Conservation (phyloP, 2,113 vertebrate species). For the Urocitellus parryii region DNA sequence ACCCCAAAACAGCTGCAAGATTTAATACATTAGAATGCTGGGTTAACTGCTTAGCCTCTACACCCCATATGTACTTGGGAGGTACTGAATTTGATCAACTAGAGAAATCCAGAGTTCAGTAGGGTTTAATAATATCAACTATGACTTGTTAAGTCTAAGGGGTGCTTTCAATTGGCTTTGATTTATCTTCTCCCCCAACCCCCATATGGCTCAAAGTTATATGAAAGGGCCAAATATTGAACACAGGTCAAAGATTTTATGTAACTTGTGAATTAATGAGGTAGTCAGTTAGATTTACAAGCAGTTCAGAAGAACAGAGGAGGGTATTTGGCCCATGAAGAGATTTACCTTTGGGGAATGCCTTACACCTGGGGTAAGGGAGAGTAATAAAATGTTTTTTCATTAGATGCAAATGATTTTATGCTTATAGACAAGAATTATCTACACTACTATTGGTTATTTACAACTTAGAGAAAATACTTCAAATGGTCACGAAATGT, state of each 20-base stretch:
- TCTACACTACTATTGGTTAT: background rate
- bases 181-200: slow-evolving; percentile 12
- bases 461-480: background rate
- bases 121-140: background rate
- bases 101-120: background rate
- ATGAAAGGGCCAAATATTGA: background rate
- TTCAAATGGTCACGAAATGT: background rate
- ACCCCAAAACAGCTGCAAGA: background rate
- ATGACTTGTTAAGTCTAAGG: background rate
- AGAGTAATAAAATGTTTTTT: background rate
- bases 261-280: slow-evolving; percentile 53
- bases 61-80: background rate
- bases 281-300: slow-evolving; percentile 45
- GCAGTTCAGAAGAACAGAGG: slow-evolving; percentile 1
- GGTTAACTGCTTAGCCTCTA: background rate
- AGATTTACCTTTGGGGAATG: background rate
- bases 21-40: background rate
- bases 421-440: background rate
- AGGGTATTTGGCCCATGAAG: background rate
- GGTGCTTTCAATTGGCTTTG: background rate
- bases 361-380: background rate
- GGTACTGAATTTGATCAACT: background rate
- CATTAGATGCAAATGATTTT: slow-evolving; percentile 10
- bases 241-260: background rate
- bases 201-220: background rate